phyloP scores from a whole-genome alignment of 2,797 vertebrate species.

The Echiichthys vipera region DNA sequence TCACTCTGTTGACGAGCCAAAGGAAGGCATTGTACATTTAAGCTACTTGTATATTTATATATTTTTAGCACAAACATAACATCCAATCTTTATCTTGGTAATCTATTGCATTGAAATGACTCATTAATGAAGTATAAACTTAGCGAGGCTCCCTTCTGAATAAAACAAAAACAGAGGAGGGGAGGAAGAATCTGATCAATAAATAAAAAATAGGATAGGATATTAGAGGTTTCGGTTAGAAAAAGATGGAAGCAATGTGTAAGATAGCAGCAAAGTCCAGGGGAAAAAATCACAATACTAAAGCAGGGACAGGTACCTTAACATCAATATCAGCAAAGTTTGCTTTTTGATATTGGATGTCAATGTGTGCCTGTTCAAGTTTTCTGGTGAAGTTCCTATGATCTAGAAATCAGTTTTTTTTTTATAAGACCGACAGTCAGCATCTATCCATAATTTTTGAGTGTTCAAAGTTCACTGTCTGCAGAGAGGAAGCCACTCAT shows the following conservation, averaged over 20 bases:
- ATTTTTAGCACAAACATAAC: slow-evolving; percentile 36
- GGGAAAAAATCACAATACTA: too few species aligned
- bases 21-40: slow-evolving; percentile 50
- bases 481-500: slow-evolving; percentile 63
- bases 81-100: slow-evolving; percentile 46
- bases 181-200: too few species aligned
- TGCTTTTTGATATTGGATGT: slow-evolving; percentile 21
- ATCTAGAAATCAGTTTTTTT: slow-evolving; percentile 29
- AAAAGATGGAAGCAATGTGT: too few species aligned
- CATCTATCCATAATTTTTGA: slow-evolving; percentile 46
- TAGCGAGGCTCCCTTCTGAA: too few species aligned
- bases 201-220: too few species aligned
- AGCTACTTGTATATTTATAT: slow-evolving; percentile 47
- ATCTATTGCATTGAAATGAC: slow-evolving; percentile 58
- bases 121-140: slow-evolving; percentile 64
- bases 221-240: too few species aligned
- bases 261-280: too few species aligned
- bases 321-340: slow-evolving; percentile 16
- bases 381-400: slow-evolving; percentile 6
- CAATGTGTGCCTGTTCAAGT: slow-evolving; percentile 7
- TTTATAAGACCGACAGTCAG: slow-evolving; percentile 24
- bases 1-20: slow-evolving; percentile 57
- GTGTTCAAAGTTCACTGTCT: slow-evolving; percentile 39
- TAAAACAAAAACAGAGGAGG: too few species aligned
- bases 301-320: not conserved